Percentiles rank a stretch among this genome's conserved stretches.
Evolutionary conservation across 2,113 vertebrate genomes (phyloP).

Genomic region (Muscicapa adusta): DNA sequence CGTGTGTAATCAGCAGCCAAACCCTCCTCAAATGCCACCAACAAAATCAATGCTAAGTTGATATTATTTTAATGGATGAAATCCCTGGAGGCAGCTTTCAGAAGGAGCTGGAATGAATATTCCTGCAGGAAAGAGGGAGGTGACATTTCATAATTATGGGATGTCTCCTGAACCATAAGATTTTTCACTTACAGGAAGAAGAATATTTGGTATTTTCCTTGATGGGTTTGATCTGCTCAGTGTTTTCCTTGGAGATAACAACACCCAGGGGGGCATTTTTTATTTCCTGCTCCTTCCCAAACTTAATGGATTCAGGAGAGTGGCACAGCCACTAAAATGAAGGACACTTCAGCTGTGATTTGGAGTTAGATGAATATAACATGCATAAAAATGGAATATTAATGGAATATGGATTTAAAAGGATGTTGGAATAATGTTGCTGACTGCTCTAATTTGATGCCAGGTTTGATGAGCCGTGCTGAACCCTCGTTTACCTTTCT

Average conservation of each 20-base stretch:
- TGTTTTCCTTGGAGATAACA: not conserved
- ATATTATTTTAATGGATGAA: not conserved
- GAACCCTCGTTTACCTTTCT: not conserved
- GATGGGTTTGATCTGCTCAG: not conserved
- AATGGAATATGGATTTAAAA: not conserved
- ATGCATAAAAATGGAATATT: constrained; percentile 23
- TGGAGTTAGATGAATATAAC: not conserved
- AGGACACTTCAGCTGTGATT: not conserved
- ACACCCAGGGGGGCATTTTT: not conserved
- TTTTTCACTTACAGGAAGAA: not conserved
- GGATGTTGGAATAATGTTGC: not conserved
- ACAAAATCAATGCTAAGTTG: not conserved
- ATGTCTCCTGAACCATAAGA: not conserved
- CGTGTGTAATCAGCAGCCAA: not conserved
- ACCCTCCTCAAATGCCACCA: not conserved
- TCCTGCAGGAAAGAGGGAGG: not conserved
- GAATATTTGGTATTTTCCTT: not conserved
- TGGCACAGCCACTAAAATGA: not conserved
- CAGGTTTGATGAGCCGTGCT: not conserved
- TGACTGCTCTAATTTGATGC: not conserved
- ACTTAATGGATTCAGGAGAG: not conserved
- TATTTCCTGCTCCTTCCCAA: not conserved
- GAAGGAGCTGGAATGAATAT: not conserved
- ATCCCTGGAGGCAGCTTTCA: not conserved
- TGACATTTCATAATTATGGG: not conserved